A percentile compares a stretch with the other conserved stretches of the same genome.
Evolutionary conservation across 37 sponge, comb jelly and placozoan species (phyloP).

Genomic region (Tethya wilhelma): DNA sequence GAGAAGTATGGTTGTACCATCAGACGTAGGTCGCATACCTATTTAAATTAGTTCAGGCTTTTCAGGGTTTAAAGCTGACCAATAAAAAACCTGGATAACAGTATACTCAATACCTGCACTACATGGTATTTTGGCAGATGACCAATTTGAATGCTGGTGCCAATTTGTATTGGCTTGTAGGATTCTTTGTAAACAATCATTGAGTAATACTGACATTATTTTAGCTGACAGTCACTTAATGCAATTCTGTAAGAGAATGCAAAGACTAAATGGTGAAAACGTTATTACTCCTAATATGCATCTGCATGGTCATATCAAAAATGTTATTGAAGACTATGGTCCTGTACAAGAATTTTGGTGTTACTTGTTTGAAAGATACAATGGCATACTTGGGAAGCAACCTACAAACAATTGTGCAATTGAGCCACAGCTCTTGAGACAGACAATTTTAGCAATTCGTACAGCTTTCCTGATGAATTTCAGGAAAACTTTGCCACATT

Average conservation of each 20-base stretch:
- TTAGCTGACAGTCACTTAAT: not conserved
- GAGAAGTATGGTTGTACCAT: not conserved
- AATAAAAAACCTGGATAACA: constrained; percentile 41
- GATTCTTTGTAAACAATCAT: not conserved
- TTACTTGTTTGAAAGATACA: not conserved
- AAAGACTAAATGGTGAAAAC: not conserved
- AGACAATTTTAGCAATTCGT: not conserved
- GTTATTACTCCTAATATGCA: not conserved
- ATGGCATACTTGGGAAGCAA: not conserved
- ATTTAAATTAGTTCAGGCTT: not conserved
- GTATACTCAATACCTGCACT: not conserved
- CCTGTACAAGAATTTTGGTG: not conserved
- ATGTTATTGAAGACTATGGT: not conserved
- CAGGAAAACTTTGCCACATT: not conserved
- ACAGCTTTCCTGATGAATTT: not conserved
- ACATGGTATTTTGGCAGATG: not conserved
- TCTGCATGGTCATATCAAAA: not conserved
- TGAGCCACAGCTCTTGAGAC: not conserved
- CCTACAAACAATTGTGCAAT: not conserved
- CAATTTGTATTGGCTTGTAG: not conserved
- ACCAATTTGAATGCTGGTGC: constrained; percentile 11
- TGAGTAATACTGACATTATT: not conserved
- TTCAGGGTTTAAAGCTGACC: constrained; percentile 39
- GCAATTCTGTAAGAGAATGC: not conserved
- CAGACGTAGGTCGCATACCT: not conserved